Evolutionary conservation across 2,797 vertebrate species (phyloP), one percentile per base, ranked within the genome.

Genomic region (Mus minutoides): DNA sequence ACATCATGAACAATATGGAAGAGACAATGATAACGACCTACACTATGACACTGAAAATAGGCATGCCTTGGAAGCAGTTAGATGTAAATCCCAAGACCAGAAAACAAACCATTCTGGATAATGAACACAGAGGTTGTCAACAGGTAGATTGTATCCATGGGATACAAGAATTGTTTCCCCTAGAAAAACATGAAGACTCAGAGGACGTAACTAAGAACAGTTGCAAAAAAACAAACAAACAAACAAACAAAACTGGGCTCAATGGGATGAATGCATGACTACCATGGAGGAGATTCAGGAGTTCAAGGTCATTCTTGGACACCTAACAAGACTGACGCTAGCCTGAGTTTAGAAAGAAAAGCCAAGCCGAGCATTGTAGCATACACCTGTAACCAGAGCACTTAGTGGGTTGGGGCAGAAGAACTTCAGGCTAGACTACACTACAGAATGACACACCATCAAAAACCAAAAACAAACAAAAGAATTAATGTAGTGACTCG

Each of bases 81-180:
- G 56, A 67, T 73, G 62, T 13, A 19, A 82, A n/a, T 78, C 67
- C 90, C 46, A 67, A 90, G 90, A 78, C n/a, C n/a, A 78, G 69
- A 93, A 91, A 83, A 87, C 26, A 96, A 92, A 22, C 10, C 3
- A 67, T 67, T 94, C 58, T 62, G 56, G 14, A 86, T 26, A 78
- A 52, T 10, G 73, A 60, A 73, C 37, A 60, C 58, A 24, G 77
- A 67, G 82, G 7, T 40, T 52, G 31, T 92, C 46, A 77, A 64
- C 2, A 67, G 2, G 73, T 16, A n/a, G 40, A 29, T 24, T 58
- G 31, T 71, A 80, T 64, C 34, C 26, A 29, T 1, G 9, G 11
- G 34, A 13, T n/a, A n/a, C n/a, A n/a, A 76, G 75, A 46, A 64
- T 83, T 75, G 78, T 49, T 75, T 29, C 62, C 14, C 21, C 56